Evolutionary conservation across 2,113 vertebrate species (phyloP).

Genomic region (Sebastes schlegelii): DNA sequence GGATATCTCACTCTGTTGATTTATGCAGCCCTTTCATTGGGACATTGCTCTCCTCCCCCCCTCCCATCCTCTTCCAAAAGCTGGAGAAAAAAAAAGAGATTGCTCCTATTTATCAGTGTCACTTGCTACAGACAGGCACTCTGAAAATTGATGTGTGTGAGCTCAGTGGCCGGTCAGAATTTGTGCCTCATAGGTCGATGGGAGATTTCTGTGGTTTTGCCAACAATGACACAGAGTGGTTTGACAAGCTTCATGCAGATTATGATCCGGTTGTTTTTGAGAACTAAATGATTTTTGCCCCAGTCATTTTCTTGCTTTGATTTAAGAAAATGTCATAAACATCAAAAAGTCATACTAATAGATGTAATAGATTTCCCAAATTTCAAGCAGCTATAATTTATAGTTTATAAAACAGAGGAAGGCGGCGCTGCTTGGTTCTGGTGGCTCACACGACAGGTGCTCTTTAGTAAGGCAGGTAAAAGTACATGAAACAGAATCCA

Average conservation of each 20-base stretch:
- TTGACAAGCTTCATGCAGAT: conserved; percentile 4
- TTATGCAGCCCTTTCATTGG: conserved; percentile 51
- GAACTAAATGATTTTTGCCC: neutral
- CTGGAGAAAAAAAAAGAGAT: conserved; percentile 51
- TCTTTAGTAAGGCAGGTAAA: too few relatives aligned
- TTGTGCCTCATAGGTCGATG: conserved; percentile 25
- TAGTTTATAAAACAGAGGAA: neutral
- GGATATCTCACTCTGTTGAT: conserved; percentile 56
- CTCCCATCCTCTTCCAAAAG: conserved; percentile 30
- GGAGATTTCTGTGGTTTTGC: conserved; percentile 18
- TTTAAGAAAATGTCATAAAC: neutral
- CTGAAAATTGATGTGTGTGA: conserved; percentile 64
- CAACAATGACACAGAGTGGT: neutral
- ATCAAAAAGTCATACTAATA: neutral
- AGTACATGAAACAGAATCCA: too few relatives aligned
- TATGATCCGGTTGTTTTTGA: conserved; percentile 7
- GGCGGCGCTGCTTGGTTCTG: too few relatives aligned
- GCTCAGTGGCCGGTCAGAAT: conserved; percentile 38
- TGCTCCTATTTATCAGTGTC: conserved; percentile 79
- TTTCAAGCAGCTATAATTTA: neutral
- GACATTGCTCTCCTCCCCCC: conserved; percentile 1
- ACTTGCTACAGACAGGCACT: conserved; percentile 54
- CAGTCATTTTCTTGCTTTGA: neutral
- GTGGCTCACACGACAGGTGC: too few relatives aligned
- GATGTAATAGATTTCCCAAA: neutral